phyloP scores from a whole-genome alignment of 2,888 invertebrate species.

The Lordiphosa andalusiaca region DNA sequence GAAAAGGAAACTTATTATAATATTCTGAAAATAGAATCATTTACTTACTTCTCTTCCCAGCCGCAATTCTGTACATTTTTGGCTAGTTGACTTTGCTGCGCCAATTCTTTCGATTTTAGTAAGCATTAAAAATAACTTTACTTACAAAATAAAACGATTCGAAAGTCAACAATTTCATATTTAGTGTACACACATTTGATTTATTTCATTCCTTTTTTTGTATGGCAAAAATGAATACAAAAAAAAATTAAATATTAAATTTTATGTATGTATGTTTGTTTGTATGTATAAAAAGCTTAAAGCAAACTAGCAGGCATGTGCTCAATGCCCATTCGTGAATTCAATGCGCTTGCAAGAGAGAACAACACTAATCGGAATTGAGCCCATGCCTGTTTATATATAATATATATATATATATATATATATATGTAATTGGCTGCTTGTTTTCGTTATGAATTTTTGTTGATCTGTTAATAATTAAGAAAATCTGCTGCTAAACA shows the following conservation, averaged over 20 bases:
- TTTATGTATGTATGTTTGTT: constrained; percentile 51
- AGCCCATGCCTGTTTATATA: constrained; percentile 13
- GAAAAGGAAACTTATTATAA: too few relatives aligned
- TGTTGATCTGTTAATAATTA: constrained; percentile 25
- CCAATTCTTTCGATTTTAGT: too few relatives aligned
- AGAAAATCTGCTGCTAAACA: constrained; percentile 23
- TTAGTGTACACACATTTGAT: constrained; percentile 63
- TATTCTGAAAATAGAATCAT: too few relatives aligned
- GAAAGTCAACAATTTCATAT: too few relatives aligned
- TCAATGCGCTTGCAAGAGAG: too few relatives aligned
- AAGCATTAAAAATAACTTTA: too few relatives aligned
- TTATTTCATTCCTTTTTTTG: constrained; percentile 69
- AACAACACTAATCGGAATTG: constrained; percentile 4
- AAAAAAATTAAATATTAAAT: constrained; percentile 65
- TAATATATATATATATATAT: constrained; percentile 24
- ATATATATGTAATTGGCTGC: constrained; percentile 41
- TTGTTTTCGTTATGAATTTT: constrained; percentile 42
- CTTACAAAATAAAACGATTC: too few relatives aligned
- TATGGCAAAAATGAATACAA: constrained; percentile 73
- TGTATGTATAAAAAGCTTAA: constrained; percentile 72
- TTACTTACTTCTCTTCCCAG: too few relatives aligned
- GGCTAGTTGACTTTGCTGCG: too few relatives aligned
- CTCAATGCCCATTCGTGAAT: constrained; percentile 5
- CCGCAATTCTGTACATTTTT: too few relatives aligned
- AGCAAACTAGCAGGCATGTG: constrained; percentile 55